Conservation (phyloP, 2,113 vertebrate species). For the Planiliza haematocheilus region DNA sequence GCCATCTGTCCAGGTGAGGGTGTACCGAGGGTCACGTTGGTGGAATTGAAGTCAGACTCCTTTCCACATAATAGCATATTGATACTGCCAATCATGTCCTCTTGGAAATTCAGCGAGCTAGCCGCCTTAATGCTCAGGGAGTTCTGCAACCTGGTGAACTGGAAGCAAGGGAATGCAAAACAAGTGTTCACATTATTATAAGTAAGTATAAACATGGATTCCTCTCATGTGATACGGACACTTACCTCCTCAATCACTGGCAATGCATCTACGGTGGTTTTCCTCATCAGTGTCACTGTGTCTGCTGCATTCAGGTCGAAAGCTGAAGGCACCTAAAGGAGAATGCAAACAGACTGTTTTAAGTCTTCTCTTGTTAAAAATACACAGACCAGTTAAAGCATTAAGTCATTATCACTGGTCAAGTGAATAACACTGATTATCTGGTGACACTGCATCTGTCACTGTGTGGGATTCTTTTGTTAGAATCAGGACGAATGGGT, state of each 20-base stretch:
- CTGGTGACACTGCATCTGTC: too few species aligned
- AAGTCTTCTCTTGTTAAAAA: too few species aligned
- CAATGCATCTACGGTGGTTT: constrained; percentile 43
- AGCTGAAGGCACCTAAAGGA: constrained; percentile 54
- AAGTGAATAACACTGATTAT: too few species aligned
- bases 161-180: neutral
- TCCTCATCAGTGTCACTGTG: constrained; percentile 27
- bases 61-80: constrained; percentile 74
- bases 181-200: neutral
- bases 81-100: constrained; percentile 70
- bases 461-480: too few species aligned
- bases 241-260: constrained; percentile 74
- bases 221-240: neutral
- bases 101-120: constrained; percentile 65
- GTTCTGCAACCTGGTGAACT: constrained; percentile 66
- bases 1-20: constrained; percentile 8
- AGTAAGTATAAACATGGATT: neutral
- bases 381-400: too few species aligned
- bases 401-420: too few species aligned
- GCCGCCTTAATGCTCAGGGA: constrained; percentile 56
- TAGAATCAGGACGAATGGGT: too few species aligned
- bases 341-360: neutral
- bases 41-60: constrained; percentile 52
- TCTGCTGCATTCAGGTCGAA: constrained; percentile 27
- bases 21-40: constrained; percentile 32